These are phyloP conservation scores for Villa cingulata DNA, from an alignment of 2,888 invertebrate genomes.

Conservation along the genomic window DNA sequence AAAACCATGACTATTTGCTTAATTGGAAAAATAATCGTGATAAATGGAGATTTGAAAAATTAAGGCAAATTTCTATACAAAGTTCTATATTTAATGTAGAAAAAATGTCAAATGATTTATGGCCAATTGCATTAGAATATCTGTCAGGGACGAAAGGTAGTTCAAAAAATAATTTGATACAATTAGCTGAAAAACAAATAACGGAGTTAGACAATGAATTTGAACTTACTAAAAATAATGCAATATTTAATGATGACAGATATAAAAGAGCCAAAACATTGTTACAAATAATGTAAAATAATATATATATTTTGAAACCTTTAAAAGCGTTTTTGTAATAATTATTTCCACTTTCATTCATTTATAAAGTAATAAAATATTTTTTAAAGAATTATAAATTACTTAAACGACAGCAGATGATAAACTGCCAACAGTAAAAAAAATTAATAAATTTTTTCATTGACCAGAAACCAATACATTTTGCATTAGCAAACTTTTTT, in stretches of 20 bases:
- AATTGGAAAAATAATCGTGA: slow-evolving; percentile 56
- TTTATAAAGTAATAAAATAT: no score
- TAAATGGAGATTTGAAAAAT: slow-evolving; percentile 71
- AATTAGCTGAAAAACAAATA: slow-evolving; percentile 50
- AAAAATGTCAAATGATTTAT: slow-evolving; percentile 47
- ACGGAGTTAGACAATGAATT: slow-evolving; percentile 41
- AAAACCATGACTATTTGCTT: slow-evolving; percentile 51
- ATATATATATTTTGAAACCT: no score
- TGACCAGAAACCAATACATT: no score
- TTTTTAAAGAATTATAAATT: no score
- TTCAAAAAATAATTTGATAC: slow-evolving; percentile 45
- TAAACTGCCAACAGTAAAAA: no score
- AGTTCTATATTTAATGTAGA: slow-evolving; percentile 50
- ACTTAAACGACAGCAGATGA: no score
- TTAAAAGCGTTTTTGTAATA: no score
- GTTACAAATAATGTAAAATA: slow-evolving; percentile 1
- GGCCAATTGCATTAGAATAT: slow-evolving; percentile 55
- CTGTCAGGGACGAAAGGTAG: slow-evolving; percentile 55
- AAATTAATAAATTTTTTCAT: no score
- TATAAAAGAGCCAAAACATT: slow-evolving; percentile 4
- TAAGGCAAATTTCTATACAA: slow-evolving; percentile 61
- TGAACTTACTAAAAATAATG: slow-evolving; percentile 16
- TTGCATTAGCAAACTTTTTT: no score
- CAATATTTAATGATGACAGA: slow-evolving; percentile 8
- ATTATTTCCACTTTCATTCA: no score